A percentile compares a stretch with the other conserved stretches of the same genome.
phyloP scores from a whole-genome alignment of 2,797 vertebrate species.

The Acestrorhynchus altus region DNA sequence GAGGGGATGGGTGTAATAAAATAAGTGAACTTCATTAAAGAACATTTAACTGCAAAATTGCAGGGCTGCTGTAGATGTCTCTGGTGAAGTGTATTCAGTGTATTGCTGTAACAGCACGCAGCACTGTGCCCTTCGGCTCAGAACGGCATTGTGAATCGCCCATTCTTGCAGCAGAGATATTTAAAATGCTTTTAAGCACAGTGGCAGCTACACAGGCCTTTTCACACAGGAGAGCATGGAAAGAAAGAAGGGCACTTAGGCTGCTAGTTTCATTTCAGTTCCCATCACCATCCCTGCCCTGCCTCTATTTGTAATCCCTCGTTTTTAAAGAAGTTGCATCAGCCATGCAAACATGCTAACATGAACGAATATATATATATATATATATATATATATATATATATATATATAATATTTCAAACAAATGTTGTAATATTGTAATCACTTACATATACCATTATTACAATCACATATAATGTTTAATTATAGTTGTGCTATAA shows the following conservation, averaged over 20 bases:
- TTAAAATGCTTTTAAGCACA: slow-evolving; percentile 48
- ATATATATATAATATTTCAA: too few relatives aligned
- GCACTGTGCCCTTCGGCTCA: slow-evolving; percentile 15
- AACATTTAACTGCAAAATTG: slow-evolving; percentile 38
- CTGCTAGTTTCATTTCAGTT: slow-evolving; percentile 33
- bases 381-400: too few relatives aligned
- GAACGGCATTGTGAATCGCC: slow-evolving; percentile 27
- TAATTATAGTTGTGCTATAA: too few relatives aligned
- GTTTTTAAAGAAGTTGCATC: not conserved
- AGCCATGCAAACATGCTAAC: not conserved
- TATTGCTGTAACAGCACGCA: slow-evolving; percentile 6
- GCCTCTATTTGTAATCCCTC: slow-evolving; percentile 19
- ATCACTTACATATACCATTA: too few relatives aligned
- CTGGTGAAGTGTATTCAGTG: slow-evolving; percentile 6
- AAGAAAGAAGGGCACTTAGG: slow-evolving; percentile 32
- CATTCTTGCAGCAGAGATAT: slow-evolving; percentile 29
- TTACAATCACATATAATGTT: too few relatives aligned
- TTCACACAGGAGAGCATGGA: slow-evolving; percentile 28
- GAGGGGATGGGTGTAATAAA: not conserved
- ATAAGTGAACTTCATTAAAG: slow-evolving; percentile 40
- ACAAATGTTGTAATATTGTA: too few relatives aligned
- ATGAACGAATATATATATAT: too few relatives aligned
- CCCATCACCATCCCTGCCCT: slow-evolving; percentile 7
- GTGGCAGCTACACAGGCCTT: slow-evolving; percentile 26
- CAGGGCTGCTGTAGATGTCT: slow-evolving; percentile 35